These are phyloP conservation scores for Hermaeophaga mercurialis DNA, from an alignment of 2,888 invertebrate species.

Conservation along the genomic window DNA sequence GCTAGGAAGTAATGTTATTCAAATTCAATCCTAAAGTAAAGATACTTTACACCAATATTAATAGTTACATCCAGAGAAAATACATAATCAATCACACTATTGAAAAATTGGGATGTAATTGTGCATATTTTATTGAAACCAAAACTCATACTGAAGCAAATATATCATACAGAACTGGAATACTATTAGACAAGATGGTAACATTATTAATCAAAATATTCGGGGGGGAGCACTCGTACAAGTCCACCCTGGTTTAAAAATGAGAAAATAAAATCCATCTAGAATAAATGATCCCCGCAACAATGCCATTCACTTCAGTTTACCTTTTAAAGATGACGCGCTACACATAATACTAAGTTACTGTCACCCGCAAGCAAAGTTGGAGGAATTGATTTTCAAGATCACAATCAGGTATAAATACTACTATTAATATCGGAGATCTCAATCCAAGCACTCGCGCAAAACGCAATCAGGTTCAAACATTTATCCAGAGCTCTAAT, in stretches of 20 bases:
- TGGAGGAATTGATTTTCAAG: conserved; percentile 12
- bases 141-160: conserved; percentile 7
- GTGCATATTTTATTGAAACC: conserved; percentile 24
- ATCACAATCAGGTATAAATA: not conserved
- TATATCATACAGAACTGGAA: conserved; percentile 2
- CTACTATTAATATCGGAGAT: not conserved
- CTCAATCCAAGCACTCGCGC: not conserved
- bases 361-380: not conserved
- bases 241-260: no score
- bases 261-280: conserved; percentile 17
- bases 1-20: not conserved
- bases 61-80: no score
- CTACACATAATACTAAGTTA: no score
- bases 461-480: not conserved
- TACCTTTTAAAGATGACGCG: conserved; percentile 18
- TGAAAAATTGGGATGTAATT: no score
- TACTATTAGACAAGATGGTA: not conserved
- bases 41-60: conserved; percentile 15
- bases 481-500: not conserved
- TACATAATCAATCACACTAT: conserved; percentile 11
- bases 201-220: not conserved
- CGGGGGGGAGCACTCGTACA: conserved; percentile 4
- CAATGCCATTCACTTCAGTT: conserved; percentile 20
- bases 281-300: conserved; percentile 19
- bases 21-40: conserved; percentile 2